These are phyloP conservation scores for Cerastis rubricosa DNA, from an alignment of 2,888 invertebrate genomes.

Conservation along the genomic window DNA sequence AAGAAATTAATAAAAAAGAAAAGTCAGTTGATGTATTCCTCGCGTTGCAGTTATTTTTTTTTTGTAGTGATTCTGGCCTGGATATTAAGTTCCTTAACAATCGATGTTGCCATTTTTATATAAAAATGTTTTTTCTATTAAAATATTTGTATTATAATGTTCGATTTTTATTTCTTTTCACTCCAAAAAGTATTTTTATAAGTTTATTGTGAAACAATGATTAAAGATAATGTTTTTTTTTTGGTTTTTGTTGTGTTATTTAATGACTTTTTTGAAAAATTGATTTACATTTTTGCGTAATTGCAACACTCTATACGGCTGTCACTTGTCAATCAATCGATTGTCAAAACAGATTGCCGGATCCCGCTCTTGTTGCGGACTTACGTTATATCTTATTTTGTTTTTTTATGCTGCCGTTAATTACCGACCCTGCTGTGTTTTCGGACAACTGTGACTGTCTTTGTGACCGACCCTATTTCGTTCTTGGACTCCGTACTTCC, in stretches of 20 bases:
- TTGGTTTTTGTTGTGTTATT: background rate
- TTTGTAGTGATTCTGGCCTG: too few relatives aligned
- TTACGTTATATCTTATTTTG: too few relatives aligned
- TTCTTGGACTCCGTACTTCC: slow-evolving; percentile 1
- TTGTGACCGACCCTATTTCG: background rate
- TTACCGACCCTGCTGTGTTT: background rate
- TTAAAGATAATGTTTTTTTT: background rate
- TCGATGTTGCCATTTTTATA: background rate
- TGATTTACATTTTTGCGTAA: background rate
- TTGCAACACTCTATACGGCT: background rate
- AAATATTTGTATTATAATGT: too few relatives aligned
- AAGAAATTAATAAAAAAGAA: background rate
- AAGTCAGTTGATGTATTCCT: background rate
- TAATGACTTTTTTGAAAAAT: background rate
- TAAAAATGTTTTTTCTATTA: background rate
- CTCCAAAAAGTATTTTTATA: background rate
- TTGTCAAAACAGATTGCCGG: background rate
- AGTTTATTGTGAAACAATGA: background rate
- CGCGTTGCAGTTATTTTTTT: background rate
- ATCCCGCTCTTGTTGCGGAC: background rate
- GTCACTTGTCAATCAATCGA: background rate
- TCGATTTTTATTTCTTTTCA: too few relatives aligned
- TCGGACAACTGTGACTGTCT: background rate
- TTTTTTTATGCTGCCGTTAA: background rate
- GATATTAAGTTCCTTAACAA: too few relatives aligned